Evolutionary conservation across 2,797 vertebrate species (phyloP), one percentile per base, ranked within the genome.

Genomic region (Paguma larvata): DNA sequence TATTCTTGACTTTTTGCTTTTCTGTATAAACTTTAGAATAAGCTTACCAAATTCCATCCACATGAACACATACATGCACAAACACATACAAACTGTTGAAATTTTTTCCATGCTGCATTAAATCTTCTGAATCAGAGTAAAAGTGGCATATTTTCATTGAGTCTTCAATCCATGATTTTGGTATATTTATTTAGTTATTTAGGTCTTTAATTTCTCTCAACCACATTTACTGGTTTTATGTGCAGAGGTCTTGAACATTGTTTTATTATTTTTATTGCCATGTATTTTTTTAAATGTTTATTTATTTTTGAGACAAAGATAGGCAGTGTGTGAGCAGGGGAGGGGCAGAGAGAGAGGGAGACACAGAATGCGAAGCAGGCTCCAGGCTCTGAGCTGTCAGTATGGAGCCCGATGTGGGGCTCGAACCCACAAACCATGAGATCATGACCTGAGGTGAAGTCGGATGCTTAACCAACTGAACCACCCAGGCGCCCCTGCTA

Each of bases 81-180:
- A 13, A 53, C 46, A 73, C 19, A 83, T 14, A 83, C 19, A 72
- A 46, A n/a, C 7, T 46, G 30, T 83, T 78, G 70, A 30, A 16
- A 19, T 79, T 89, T 85, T 83, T 92, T 65, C 56, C 19, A 0
- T 95, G 32, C 63, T 88, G 13, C 78, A 65, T 92, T 95, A 84
- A 72, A 89, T 65, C 56, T 59, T 92, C 32, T 34, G 53, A 9
- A 63, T 94, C 23, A 87, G 51, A 30, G 11, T 77, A 68, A 89
- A 94, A 70, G 53, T 92, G 34, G 15, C 25, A 79, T 92, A 30
- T 88, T 84, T 94, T 86, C 25, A 79, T 56, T 72, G 77, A 96
- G 51, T 77, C 18, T 94, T 78, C 44, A 63, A 38, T 70, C 32
- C 15, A 44, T 77, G 38, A 73, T 10, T 38, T 34, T 75, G 65